Evolutionary conservation across 2,113 vertebrate species (phyloP).

Genomic region (Erinaceus europaeus): DNA sequence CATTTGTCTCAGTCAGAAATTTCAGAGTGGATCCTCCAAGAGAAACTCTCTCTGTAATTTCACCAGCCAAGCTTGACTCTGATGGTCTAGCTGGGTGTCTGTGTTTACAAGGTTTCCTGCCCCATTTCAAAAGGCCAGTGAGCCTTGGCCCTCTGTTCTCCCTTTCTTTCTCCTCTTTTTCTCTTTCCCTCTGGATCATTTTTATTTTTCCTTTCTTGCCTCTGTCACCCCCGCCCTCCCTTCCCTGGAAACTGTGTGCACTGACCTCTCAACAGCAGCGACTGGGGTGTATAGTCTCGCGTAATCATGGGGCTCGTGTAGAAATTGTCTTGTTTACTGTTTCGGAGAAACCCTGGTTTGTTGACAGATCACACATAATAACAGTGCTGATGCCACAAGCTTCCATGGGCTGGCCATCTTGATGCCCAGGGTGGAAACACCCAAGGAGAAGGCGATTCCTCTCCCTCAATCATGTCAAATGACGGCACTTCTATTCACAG

Average conservation of each 20-base stretch:
- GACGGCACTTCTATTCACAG: slow-evolving; percentile 31
- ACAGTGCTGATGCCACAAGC: slow-evolving; percentile 8
- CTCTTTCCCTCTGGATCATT: too few species aligned
- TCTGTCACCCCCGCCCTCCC: slow-evolving; percentile 49
- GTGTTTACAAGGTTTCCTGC: too few species aligned
- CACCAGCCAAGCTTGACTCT: background rate
- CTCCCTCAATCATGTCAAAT: background rate
- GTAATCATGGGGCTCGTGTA: slow-evolving; percentile 47
- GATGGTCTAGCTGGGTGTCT: background rate
- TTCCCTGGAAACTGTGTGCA: slow-evolving; percentile 57
- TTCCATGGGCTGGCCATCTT: background rate
- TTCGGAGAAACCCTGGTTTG: background rate
- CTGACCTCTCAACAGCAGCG: slow-evolving; percentile 62
- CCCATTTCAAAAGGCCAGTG: too few species aligned
- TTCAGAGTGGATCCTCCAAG: background rate
- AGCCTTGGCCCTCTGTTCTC: fast-evolving
- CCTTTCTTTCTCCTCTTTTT: background rate
- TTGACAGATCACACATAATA: slow-evolving; percentile 16
- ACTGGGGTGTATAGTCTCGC: slow-evolving; percentile 36
- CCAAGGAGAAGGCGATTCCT: slow-evolving; percentile 1
- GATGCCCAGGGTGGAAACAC: background rate
- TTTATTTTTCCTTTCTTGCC: fast-evolving
- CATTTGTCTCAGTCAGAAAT: slow-evolving; percentile 59
- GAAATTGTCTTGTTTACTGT: slow-evolving; percentile 54
- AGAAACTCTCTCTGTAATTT: slow-evolving; percentile 36